Conservation (phyloP, 2,797 vertebrate species). For the Chelidonichthys spinosus region DNA sequence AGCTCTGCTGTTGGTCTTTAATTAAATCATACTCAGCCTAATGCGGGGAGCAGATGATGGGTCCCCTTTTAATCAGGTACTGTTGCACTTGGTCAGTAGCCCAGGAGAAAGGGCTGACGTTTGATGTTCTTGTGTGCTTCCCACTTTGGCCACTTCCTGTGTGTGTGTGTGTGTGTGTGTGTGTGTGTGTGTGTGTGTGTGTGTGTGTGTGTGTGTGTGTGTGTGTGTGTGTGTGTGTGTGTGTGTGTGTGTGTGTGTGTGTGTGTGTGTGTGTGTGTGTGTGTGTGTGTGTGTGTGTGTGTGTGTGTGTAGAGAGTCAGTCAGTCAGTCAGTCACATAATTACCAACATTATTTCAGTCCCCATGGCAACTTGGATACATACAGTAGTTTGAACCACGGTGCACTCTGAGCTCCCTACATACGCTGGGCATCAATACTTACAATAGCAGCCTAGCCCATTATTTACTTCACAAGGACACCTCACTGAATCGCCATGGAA, state of each 20-base stretch:
- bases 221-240: conserved; percentile 13
- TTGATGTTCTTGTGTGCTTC: conserved; percentile 41
- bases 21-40: conserved; percentile 66
- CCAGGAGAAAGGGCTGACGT: conserved; percentile 60
- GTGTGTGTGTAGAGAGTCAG: conserved; percentile 1
- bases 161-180: conserved; percentile 1
- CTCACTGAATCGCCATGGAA: conserved; percentile 2
- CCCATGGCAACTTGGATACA: conserved; percentile 52
- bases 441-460: neutral
- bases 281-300: conserved; percentile 15
- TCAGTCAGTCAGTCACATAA: too few relatives aligned
- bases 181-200: conserved; percentile 26
- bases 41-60: conserved; percentile 65
- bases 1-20: conserved; percentile 60
- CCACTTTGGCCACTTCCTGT: conserved; percentile 61
- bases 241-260: conserved; percentile 1
- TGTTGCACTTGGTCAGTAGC: conserved; percentile 61
- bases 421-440: conserved; percentile 1
- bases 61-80: conserved; percentile 67
- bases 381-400: conserved; percentile 25
- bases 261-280: too few relatives aligned
- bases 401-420: conserved; percentile 21
- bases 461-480: conserved; percentile 13
- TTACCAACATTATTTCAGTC: conserved; percentile 30
- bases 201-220: neutral